These are phyloP conservation scores for Ferdinandea cuprea DNA, from an alignment of 2,888 invertebrate genomes.

Conservation along the genomic window DNA sequence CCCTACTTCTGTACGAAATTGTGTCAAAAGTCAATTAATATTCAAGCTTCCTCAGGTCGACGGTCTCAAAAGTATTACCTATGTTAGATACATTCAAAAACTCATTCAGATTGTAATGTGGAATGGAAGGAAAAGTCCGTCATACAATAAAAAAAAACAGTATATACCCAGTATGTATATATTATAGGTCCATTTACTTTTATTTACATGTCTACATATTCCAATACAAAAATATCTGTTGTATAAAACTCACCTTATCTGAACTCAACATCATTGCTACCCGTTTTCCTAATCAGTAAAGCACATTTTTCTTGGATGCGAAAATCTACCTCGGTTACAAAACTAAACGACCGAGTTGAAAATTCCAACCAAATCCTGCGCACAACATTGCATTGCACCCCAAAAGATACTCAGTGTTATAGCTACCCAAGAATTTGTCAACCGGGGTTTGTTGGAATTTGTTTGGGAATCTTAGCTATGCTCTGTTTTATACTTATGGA, in stretches of 20 bases:
- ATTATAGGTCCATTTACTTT: not conserved
- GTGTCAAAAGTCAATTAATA: constrained; percentile 46
- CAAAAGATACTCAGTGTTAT: constrained; percentile 39
- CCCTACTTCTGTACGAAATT: not conserved
- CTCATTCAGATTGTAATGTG: not conserved
- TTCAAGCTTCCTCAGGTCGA: constrained; percentile 22
- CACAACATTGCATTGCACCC: constrained; percentile 42
- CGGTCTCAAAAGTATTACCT: constrained; percentile 26
- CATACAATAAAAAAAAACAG: not conserved
- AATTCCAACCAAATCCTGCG: constrained; percentile 62
- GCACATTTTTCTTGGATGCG: constrained; percentile 25
- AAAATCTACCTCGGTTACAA: constrained; percentile 48
- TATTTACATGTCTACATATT: constrained; percentile 13
- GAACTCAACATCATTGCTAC: constrained; percentile 16
- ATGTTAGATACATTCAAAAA: constrained; percentile 29
- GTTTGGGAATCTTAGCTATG: constrained; percentile 77
- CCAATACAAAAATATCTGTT: constrained; percentile 14
- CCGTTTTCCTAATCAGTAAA: constrained; percentile 28
- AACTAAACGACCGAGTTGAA: constrained; percentile 32
- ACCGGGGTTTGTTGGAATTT: constrained; percentile 75
- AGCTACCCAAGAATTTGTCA: constrained; percentile 53
- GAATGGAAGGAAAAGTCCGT: not conserved
- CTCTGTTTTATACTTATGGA: constrained; percentile 73
- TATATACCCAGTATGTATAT: not conserved
- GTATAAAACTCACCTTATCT: constrained; percentile 44